Evolutionary conservation across 2,888 invertebrate species (phyloP), one percentile per base, ranked within the genome.

Genomic region (Tinea semifulvella): DNA sequence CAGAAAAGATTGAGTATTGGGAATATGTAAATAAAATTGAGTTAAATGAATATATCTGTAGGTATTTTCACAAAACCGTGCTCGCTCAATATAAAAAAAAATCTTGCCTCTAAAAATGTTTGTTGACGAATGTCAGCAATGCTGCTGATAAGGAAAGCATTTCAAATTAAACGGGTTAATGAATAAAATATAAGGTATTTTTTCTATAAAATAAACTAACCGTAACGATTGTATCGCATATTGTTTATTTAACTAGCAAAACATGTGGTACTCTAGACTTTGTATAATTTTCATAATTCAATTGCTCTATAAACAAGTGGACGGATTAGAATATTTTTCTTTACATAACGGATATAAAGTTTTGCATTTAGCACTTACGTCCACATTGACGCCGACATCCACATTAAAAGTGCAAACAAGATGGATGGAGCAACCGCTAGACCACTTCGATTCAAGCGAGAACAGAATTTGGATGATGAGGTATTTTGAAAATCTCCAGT

Each of bases 351-450:
- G 61, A 8, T 67, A 65, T 28, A 38, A 28, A 31, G n/a, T 45
- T 20, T 27, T 45, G 6, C 11, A 28, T 11, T 40, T 10, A 10
- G 20, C 25, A 26, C 14, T 45, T 5, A 7, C 16, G 18, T 17
- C 16, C 7, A 8, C 38, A 5, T 11, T n/a, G 6, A 22, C 27
- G 11, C 11, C 25, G 2, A 17, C 18, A 7, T 18, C 46, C 22
- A 43, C 53, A 18, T 27, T 58, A 8, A 31, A 48, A 3, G 55
- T 60, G 3, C 36, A 49, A 38, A 61, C 60, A 3, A 54, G 54
- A 48, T 70, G 72, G 71, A 62, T 75, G 6, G 51, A 58, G 42
- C 76, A 74, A 49, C 66, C 69, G 0, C 47, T 79, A 26, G 72
- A 79, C 42, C 71, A 79, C 51, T 77, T 75, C 26, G 53, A 73